Conservation (phyloP, 2,113 vertebrate genomes). For the Epinephelus fuscoguttatus region DNA sequence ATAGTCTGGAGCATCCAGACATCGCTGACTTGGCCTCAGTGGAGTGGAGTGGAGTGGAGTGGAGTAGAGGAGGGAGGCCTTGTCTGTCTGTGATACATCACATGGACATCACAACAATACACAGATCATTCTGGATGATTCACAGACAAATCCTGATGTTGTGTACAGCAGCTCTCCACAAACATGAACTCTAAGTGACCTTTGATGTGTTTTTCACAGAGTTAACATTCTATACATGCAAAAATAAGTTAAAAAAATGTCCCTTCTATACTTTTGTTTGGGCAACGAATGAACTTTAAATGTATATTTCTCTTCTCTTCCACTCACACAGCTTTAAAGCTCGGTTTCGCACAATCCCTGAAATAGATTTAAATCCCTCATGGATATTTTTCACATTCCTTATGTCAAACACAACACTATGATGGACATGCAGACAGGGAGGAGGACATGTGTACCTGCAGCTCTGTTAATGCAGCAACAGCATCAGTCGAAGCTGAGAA, state of each 20-base stretch:
- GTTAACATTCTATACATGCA: not conserved
- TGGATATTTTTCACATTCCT: constrained; percentile 14
- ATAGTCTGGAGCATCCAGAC: constrained; percentile 29
- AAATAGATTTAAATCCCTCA: constrained; percentile 44
- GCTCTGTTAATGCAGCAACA: constrained; percentile 30
- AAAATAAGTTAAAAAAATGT: not conserved
- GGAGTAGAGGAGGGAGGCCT: not conserved
- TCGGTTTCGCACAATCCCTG: constrained; percentile 8
- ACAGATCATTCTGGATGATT: constrained; percentile 1
- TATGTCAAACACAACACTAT: constrained; percentile 21
- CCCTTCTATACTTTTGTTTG: not conserved
- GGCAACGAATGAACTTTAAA: not conserved
- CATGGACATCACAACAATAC: not conserved
- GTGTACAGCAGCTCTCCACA: not conserved
- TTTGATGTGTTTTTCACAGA: not conserved
- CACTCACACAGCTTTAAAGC: not conserved
- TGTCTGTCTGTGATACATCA: constrained; percentile 21
- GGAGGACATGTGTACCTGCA: constrained; percentile 31
- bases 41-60: not conserved
- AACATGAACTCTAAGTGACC: not conserved
- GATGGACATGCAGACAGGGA: not conserved
- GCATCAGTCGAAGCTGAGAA: constrained; percentile 5
- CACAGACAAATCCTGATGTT: constrained; percentile 3
- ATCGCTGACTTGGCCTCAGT: constrained; percentile 19
- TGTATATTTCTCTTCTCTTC: not conserved